These are phyloP conservation scores for Eristalis arbustorum DNA, from an alignment of 2,888 invertebrate species.

Conservation along the genomic window DNA sequence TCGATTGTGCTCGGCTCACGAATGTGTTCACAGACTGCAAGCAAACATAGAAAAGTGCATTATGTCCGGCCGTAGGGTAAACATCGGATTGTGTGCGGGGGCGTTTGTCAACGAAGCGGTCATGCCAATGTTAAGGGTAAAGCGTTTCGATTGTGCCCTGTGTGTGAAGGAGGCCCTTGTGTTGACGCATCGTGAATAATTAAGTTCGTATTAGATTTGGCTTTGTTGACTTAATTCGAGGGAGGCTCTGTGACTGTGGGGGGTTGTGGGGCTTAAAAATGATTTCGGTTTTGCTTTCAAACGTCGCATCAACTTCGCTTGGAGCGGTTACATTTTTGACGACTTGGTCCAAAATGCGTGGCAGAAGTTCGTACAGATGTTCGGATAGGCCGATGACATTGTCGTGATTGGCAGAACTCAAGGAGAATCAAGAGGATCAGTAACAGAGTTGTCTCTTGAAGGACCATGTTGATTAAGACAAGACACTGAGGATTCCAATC, in stretches of 20 bases:
- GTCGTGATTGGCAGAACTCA: too few relatives aligned
- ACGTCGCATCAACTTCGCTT: too few relatives aligned
- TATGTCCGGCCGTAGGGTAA: background rate
- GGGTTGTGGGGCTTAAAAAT: too few relatives aligned
- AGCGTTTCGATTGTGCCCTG: background rate
- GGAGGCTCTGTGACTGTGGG: background rate
- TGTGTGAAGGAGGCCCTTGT: background rate
- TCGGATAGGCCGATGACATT: too few relatives aligned
- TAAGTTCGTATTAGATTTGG: background rate
- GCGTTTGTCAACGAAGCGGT: background rate
- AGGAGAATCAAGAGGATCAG: too few relatives aligned
- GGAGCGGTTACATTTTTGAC: too few relatives aligned
- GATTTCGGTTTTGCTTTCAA: too few relatives aligned
- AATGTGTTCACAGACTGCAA: slow-evolving; percentile 9
- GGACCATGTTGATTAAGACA: too few relatives aligned
- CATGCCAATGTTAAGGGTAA: background rate
- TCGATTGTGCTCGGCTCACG: slow-evolving; percentile 1
- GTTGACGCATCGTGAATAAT: background rate
- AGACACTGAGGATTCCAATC: too few relatives aligned
- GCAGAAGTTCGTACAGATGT: too few relatives aligned
- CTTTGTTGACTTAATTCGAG: background rate
- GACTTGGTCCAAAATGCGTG: too few relatives aligned
- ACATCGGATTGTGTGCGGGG: background rate
- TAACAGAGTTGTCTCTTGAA: too few relatives aligned
- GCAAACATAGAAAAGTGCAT: slow-evolving; percentile 35